Conservation (phyloP, 2,888 invertebrate species). For the Drymonia ruficornis region DNA sequence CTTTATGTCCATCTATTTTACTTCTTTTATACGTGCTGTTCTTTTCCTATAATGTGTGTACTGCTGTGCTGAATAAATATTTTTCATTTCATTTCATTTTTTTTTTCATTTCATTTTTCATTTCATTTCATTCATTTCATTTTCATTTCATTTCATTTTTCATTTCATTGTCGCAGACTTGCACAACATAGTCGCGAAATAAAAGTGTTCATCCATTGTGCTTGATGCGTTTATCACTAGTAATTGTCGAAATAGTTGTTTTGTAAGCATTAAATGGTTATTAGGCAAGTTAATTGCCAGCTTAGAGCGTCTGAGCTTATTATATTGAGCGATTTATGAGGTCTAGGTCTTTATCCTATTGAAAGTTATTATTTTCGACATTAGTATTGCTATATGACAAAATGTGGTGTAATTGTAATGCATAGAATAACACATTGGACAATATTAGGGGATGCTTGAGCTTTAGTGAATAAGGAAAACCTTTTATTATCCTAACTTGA, state of each 20-base stretch:
- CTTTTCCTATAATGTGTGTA: too few relatives aligned
- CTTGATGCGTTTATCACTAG: background rate
- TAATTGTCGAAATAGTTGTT: background rate
- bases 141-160: too few relatives aligned
- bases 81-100: too few relatives aligned
- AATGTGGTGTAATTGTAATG: background rate
- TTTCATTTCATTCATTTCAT: too few relatives aligned
- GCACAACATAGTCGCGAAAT: background rate
- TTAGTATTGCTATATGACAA: background rate
- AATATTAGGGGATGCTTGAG: too few relatives aligned
- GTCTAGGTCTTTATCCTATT: constrained; percentile 1
- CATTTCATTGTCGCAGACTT: constrained; percentile 2
- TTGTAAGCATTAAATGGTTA: constrained; percentile 1
- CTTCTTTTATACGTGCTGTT: too few relatives aligned
- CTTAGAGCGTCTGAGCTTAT: constrained; percentile 5
- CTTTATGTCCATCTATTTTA: too few relatives aligned
- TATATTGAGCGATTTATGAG: background rate
- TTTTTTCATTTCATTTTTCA: too few relatives aligned
- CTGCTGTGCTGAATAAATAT: too few relatives aligned
- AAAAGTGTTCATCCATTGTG: constrained; percentile 4
- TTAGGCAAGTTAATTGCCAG: constrained; percentile 5
- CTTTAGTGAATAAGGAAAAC: too few relatives aligned
- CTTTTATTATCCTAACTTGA: too few relatives aligned
- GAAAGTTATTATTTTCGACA: background rate
- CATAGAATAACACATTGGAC: too few relatives aligned